phyloP scores from a whole-genome alignment of 2,797 vertebrate species.

The Sparidentex hasta region DNA sequence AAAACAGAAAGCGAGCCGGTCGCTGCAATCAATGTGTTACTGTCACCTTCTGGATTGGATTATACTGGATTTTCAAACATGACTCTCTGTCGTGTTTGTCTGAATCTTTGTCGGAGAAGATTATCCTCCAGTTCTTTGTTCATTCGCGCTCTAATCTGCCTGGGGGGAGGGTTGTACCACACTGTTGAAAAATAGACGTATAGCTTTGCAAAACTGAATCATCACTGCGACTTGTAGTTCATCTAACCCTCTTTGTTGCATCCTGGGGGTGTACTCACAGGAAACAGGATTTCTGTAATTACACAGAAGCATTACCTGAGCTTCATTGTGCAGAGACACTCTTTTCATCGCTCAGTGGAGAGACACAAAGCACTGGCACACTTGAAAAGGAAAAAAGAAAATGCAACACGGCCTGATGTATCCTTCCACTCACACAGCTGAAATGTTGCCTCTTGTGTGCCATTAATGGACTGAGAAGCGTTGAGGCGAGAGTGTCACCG shows the following conservation, averaged over 20 bases:
- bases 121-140: constrained; percentile 41
- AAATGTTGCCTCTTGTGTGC: constrained; percentile 49
- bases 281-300: constrained; percentile 41
- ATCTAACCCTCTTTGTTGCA: constrained; percentile 17
- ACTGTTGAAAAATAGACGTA: constrained; percentile 16
- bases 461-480: constrained; percentile 60
- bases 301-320: constrained; percentile 7
- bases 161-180: constrained; percentile 14
- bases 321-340: constrained; percentile 24
- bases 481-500: constrained; percentile 37
- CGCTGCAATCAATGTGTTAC: not conserved
- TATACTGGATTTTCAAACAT: constrained; percentile 30
- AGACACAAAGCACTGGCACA: constrained; percentile 15
- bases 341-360: constrained; percentile 23
- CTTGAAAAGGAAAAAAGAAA: not conserved
- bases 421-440: constrained; percentile 41
- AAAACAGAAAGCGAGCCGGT: constrained; percentile 22
- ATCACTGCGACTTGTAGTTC: not conserved
- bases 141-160: constrained; percentile 41
- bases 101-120: constrained; percentile 32
- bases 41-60: constrained; percentile 17
- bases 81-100: constrained; percentile 38
- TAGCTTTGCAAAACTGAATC: constrained; percentile 1
- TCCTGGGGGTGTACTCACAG: constrained; percentile 28
- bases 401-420: constrained; percentile 26